Base-by-base conservation (phyloP, 2,113 vertebrate genomes). In the Hemibagrus wyckioides region DNA sequence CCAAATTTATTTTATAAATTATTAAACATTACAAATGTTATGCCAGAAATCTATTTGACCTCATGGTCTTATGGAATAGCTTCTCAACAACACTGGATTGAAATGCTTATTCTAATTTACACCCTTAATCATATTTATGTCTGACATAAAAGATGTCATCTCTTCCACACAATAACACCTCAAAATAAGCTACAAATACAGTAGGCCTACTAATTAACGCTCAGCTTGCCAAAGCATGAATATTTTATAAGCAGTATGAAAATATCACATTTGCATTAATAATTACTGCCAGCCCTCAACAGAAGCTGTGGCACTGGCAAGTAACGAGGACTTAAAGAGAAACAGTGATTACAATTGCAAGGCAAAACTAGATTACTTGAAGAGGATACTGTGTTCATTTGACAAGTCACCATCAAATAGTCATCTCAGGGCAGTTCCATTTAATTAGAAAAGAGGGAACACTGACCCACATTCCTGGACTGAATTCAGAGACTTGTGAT, bases 211-310 rank as follows among this genome's bases (percentile, higher is more conserved):
- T 93, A 91, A 92, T 88, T 93, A 88, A 93, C 86, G 90, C 86
- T 39, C 80, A 85, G 85, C 88, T 85, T 88, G 85, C 86, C 83
- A 91, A 85, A 86, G 56, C 88, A 92, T 94, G 76, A 92, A 92
- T 92, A 89, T 87, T 92, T 91, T 89, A 92, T 90, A 89, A 91
- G 87, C 76, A 81, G 86, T 91, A 91, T 88, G 88, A 88, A 93
- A 94, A 95, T 92, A 92, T 91, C 91, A 93, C 71, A 93, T 94
- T 92, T 92, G 88, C 93, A 94, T 94, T 84, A 93, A 91, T 94
- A 90, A 93, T 91, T 88, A 88, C 86, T 88, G 86, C 67, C 86
- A 84, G 73, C 69, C 44, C 71, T 89, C 80, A 52, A 61, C 33
- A 83, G 59, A 63, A 69, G 82, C 59, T 80, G 86, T 21, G 79